These are phyloP conservation scores for Nesogale talazaci DNA, from an alignment of 2,113 vertebrate genomes.

Conservation along the genomic window DNA sequence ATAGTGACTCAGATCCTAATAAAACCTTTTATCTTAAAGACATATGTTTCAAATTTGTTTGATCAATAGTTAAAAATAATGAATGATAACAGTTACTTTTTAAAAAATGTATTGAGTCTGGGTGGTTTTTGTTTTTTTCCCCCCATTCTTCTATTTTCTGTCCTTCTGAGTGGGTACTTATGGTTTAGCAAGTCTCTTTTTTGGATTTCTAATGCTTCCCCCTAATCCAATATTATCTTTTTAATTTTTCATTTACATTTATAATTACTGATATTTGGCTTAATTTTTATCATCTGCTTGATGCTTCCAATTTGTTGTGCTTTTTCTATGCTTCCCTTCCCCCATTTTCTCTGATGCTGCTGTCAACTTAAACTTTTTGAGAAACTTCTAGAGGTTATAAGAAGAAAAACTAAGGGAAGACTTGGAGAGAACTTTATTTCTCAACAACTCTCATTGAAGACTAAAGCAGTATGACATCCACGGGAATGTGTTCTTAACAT, in stretches of 20 bases:
- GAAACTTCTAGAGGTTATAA: neutral
- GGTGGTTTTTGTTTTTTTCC: neutral
- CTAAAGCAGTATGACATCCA: neutral
- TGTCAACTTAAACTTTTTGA: neutral
- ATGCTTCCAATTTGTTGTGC: neutral
- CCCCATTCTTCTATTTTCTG: slow-evolving; percentile 13
- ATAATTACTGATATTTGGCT: neutral
- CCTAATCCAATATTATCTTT: neutral
- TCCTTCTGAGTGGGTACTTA: neutral
- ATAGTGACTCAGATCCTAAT: neutral
- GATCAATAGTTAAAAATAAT: neutral
- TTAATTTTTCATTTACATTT: slow-evolving; percentile 38
- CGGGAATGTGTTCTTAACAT: neutral
- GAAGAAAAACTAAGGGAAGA: neutral
- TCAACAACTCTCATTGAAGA: neutral
- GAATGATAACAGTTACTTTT: neutral
- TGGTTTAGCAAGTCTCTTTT: slow-evolving; percentile 3
- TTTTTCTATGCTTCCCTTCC: neutral
- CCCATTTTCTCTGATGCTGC: neutral
- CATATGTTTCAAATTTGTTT: slow-evolving; percentile 16
- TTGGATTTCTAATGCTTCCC: neutral
- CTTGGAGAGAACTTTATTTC: neutral
- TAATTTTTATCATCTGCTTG: slow-evolving; percentile 27
- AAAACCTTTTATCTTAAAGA: slow-evolving; percentile 28
- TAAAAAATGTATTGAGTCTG: neutral